Evolutionary conservation across 1,140 invertebrate species (phyloP), one percentile per base, ranked within the genome.

Genomic region (Rhopalosiphum padi): DNA sequence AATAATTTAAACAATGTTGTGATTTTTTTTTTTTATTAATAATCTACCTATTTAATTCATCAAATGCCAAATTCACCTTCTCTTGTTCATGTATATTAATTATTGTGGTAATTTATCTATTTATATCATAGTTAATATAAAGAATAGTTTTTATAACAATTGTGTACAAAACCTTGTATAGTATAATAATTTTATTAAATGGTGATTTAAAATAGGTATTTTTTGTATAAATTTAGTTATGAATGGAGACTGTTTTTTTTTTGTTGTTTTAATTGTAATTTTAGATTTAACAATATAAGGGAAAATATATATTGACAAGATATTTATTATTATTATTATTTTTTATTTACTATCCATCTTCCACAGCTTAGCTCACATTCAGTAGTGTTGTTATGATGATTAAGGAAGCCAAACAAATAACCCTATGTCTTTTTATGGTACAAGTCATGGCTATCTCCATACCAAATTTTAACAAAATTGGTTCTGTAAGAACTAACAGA

Each of bases 191-290:
- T 85, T 86, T 30, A 86, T 93, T 93, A 85, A 85, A 86, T 55
- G 91, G 82, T 93, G 91, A 93, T 93, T 93, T 93, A 93, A 93
- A 93, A 53, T 93, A 93, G 91, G 51, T 85, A 85, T 37, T 41
- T 93, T 55, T 93, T 93, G 91, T 93, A 93, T 93, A 93, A 93
- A 93, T 51, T 86, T 93, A 93, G 91, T 93, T 93, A 93, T 93
- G 91, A 93, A 93, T 93, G 91, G 91, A 93, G 91, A 93, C 91
- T 93, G 91, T 93, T 85, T 93, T 92, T 92, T 91, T 91, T 93
- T 93, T 83, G 48, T 89, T 89, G 90, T 93, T 93, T 85, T 85
- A 93, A 83, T 51, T 93, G 77, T 93, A 85, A 22, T 93, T 51
- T 53, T 93, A 93, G 91, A 85, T 86, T 77, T 93, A 93, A 93